Percentiles rank a stretch among this genome's conserved stretches.
phyloP scores from a whole-genome alignment of 2,113 vertebrate genomes.

The Phoenicopterus ruber region DNA sequence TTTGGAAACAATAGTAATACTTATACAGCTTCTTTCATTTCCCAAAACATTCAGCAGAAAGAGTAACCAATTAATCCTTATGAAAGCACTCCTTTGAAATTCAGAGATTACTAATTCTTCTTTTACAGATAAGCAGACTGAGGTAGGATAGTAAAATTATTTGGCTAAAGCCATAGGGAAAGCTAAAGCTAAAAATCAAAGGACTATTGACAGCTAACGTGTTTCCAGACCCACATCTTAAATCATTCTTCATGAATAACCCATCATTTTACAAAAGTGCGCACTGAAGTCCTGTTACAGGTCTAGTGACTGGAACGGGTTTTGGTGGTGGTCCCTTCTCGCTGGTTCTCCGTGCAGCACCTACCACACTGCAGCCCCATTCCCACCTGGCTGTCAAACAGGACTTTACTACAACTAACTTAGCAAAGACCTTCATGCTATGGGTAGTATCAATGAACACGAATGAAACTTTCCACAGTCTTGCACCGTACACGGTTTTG shows the following conservation, averaged over 20 bases:
- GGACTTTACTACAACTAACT: not conserved
- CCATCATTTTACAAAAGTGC: rapidly evolving
- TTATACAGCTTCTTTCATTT: not conserved
- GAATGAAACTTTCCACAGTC: not conserved
- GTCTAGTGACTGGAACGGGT: not conserved
- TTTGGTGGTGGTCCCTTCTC: not conserved
- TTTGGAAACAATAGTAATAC: not conserved
- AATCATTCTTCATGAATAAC: not conserved
- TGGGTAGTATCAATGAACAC: not conserved
- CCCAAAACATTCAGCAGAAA: not conserved
- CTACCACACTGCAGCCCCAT: not conserved
- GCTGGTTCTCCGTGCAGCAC: not conserved
- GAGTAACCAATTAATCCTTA: not conserved
- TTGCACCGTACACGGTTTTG: rapidly evolving
- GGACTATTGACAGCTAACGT: not conserved
- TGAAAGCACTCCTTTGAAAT: not conserved
- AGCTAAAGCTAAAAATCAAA: not conserved
- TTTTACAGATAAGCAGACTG: not conserved
- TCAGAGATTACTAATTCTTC: not conserved
- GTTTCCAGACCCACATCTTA: not conserved
- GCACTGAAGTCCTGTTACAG: not conserved
- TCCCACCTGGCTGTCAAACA: not conserved
- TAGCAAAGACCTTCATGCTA: not conserved
- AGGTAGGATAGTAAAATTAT: not conserved
- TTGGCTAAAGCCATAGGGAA: not conserved